Conservation (phyloP, 2,113 vertebrate species). For the Macquaria ambigua region DNA sequence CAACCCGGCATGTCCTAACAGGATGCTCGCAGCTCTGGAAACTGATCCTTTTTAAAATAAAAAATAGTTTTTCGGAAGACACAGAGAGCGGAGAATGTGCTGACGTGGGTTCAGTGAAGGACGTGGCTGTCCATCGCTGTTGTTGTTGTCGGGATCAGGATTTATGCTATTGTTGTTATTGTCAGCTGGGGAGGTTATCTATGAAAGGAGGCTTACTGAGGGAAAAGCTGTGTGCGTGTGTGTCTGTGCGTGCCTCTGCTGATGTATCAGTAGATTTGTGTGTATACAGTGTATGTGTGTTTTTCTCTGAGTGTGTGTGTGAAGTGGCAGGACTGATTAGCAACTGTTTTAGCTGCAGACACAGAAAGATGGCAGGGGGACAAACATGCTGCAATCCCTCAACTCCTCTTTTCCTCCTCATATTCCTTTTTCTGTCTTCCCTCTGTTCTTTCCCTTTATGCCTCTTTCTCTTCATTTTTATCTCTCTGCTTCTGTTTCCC, state of each 20-base stretch:
- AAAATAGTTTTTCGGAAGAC: neutral
- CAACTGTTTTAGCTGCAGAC: constrained; percentile 48
- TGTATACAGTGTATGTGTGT: constrained; percentile 1
- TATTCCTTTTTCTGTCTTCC: constrained; percentile 1
- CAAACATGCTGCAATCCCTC: constrained; percentile 44
- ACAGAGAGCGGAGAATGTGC: constrained; percentile 31
- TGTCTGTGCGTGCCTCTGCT: constrained; percentile 21
- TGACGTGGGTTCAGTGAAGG: constrained; percentile 56
- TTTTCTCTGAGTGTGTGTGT: neutral
- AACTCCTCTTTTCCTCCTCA: neutral
- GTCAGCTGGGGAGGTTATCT: constrained; percentile 63
- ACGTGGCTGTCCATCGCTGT: constrained; percentile 35
- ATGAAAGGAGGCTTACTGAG: constrained; percentile 61
- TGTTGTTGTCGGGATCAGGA: constrained; percentile 58
- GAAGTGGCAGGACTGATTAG: constrained; percentile 32
- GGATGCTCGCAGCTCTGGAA: constrained; percentile 33
- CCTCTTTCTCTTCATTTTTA: constrained; percentile 3
- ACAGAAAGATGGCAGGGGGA: constrained; percentile 13
- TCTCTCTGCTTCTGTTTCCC: constrained; percentile 14
- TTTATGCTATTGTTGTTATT: constrained; percentile 62
- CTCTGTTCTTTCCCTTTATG: constrained; percentile 31
- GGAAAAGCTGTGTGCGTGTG: constrained; percentile 27
- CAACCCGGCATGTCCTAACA: constrained; percentile 6
- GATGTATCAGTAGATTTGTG: constrained; percentile 37
- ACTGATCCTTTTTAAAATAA: constrained; percentile 19